Evolutionary conservation across 2,888 invertebrate genomes (phyloP).

Genomic region (Bibio marci): DNA sequence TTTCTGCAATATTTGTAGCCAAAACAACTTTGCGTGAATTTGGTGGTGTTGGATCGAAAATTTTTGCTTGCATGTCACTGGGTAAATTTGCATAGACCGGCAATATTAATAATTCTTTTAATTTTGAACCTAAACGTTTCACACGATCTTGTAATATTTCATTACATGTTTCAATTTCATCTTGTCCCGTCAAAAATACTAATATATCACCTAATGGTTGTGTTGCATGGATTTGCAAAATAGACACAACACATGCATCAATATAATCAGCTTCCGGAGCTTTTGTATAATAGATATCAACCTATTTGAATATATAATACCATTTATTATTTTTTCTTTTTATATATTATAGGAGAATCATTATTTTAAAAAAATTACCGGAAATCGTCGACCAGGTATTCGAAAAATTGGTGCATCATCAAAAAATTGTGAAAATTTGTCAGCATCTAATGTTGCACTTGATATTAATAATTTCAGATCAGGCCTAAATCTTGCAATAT

Average conservation of each 20-base stretch:
- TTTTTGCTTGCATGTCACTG: constrained; percentile 97
- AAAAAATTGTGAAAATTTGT: constrained; percentile 95
- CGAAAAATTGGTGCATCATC: constrained; percentile 96
- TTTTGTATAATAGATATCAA: constrained; percentile 97
- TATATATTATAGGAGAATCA: not conserved
- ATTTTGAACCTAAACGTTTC: constrained; percentile 79
- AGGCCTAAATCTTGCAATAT: constrained; percentile 81
- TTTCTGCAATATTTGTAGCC: constrained; percentile 98
- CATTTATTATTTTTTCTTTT: too few species aligned
- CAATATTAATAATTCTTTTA: constrained; percentile 78
- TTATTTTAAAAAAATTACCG: constrained; percentile 36
- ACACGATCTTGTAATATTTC: constrained; percentile 82
- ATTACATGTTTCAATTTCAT: constrained; percentile 80
- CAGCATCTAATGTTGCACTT: constrained; percentile 93
- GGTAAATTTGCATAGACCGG: constrained; percentile 98
- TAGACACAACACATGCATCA: constrained; percentile 93
- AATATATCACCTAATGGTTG: constrained; percentile 92
- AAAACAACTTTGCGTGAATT: constrained; percentile 92
- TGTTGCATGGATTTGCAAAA: constrained; percentile 95
- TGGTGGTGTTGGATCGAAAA: constrained; percentile 94
- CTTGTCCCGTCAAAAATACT: constrained; percentile 90
- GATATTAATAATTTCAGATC: constrained; percentile 94
- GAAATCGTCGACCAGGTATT: constrained; percentile 93
- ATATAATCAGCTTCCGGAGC: constrained; percentile 99
- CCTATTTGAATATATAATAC: constrained; percentile 11